Conservation (phyloP, 2,888 invertebrate genomes). For the Volucella inflata region DNA sequence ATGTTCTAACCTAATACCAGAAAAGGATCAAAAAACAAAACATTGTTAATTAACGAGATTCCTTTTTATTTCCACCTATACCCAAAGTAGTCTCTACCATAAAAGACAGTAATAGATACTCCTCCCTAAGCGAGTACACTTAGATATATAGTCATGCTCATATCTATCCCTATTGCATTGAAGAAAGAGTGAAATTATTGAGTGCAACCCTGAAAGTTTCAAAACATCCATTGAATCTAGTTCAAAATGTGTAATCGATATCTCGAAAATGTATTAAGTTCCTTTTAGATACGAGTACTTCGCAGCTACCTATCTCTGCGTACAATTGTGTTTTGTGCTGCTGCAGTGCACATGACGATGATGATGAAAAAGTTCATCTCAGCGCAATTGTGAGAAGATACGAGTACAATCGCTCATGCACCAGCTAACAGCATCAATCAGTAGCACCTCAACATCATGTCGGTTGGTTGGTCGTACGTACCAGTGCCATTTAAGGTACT, state of each 20-base stretch:
- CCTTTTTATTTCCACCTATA: not conserved
- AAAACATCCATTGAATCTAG: slow-evolving; percentile 59
- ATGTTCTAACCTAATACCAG: slow-evolving; percentile 4
- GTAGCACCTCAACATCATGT: slow-evolving; percentile 54
- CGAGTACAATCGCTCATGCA: slow-evolving; percentile 29
- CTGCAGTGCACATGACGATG: slow-evolving; percentile 9
- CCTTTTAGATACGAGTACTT: slow-evolving; percentile 9
- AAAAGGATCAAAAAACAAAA: slow-evolving; percentile 8
- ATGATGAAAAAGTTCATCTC: slow-evolving; percentile 54
- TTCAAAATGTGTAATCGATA: slow-evolving; percentile 74
- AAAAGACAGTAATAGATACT: slow-evolving; percentile 60
- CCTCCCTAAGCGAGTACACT: too few species aligned
- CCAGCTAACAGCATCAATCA: slow-evolving; percentile 55
- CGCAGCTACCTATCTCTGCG: slow-evolving; percentile 1
- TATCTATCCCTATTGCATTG: not conserved
- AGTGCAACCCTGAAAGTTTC: slow-evolving; percentile 72
- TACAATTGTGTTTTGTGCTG: slow-evolving; percentile 45
- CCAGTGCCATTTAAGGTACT: slow-evolving; percentile 60
- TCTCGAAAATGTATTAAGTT: slow-evolving; percentile 68
- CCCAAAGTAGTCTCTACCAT: slow-evolving; percentile 7
- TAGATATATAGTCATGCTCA: not conserved
- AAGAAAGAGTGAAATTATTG: slow-evolving; percentile 39
- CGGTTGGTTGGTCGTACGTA: not conserved
- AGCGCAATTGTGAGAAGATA: slow-evolving; percentile 13
- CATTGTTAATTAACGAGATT: not conserved